Conservation (phyloP, 2,113 vertebrate species). For the Caranx melampygus region DNA sequence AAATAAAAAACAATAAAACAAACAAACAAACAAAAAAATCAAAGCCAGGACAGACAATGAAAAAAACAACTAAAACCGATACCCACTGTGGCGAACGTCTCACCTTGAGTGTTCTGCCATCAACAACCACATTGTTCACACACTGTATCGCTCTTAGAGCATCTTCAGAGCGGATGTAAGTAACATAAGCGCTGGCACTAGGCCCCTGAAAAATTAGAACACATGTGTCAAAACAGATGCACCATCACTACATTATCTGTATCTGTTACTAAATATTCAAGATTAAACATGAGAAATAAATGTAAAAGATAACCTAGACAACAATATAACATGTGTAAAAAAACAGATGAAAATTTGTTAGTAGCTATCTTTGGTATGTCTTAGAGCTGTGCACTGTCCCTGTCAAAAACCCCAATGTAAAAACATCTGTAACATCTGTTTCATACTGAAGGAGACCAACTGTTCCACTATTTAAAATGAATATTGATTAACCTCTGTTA, state of each 20-base stretch:
- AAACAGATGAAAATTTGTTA: too few species aligned
- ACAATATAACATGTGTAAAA: too few species aligned
- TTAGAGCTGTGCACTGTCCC: too few species aligned
- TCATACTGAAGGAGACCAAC: background rate
- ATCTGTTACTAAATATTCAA: too few species aligned
- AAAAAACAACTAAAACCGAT: background rate
- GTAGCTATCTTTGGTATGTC: too few species aligned
- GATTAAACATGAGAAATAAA: too few species aligned
- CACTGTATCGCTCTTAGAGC: conserved; percentile 99
- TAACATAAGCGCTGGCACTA: conserved; percentile 98
- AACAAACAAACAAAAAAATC: too few species aligned
- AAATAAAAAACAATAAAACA: background rate
- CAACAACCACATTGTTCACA: conserved; percentile 99
- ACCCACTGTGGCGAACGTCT: conserved; percentile 8
- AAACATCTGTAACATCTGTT: too few species aligned
- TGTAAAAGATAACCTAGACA: too few species aligned
- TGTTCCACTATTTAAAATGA: background rate
- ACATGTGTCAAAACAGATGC: too few species aligned
- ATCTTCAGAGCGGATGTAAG: conserved; percentile 98
- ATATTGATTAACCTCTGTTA: background rate
- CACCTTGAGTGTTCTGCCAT: conserved; percentile 99
- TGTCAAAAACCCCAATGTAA: too few species aligned
- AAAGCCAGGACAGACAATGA: background rate
- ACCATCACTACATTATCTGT: too few species aligned
- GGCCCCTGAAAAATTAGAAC: conserved; percentile 87